Percentiles rank a stretch among this genome's conserved stretches.
These are phyloP conservation scores for Eumacrocentrus americanus DNA, from an alignment of 2,888 invertebrate genomes.

Conservation along the genomic window DNA sequence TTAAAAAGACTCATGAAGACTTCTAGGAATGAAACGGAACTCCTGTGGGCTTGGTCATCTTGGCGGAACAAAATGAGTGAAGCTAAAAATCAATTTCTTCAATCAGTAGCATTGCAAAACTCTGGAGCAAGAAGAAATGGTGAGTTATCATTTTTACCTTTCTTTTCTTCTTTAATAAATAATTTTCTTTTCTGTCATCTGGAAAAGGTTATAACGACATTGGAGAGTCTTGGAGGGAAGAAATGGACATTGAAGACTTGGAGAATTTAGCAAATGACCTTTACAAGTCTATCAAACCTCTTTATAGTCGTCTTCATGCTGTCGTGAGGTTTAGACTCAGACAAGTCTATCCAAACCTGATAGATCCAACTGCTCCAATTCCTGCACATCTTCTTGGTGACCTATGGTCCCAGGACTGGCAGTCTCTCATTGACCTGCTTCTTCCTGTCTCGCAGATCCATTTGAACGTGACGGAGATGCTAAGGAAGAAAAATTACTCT, in stretches of 20 bases:
- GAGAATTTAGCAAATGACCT: conserved; percentile 64
- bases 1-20: conserved; percentile 67
- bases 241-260: conserved; percentile 69
- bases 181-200: conserved; percentile 12
- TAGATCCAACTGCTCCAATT: conserved; percentile 66
- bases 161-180: not conserved
- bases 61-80: conserved; percentile 72
- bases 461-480: conserved; percentile 63
- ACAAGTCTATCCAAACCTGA: conserved; percentile 63
- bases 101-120: conserved; percentile 68
- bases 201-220: conserved; percentile 68
- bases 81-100: conserved; percentile 65
- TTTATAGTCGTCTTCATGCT: conserved; percentile 76
- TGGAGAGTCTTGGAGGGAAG: conserved; percentile 71
- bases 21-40: conserved; percentile 60
- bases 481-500: conserved; percentile 66
- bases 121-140: conserved; percentile 70
- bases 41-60: conserved; percentile 70
- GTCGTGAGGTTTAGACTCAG: conserved; percentile 71
- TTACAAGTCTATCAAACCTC: conserved; percentile 66
- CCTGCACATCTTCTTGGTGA: conserved; percentile 76
- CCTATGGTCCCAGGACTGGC: conserved; percentile 78
- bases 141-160: conserved; percentile 48
- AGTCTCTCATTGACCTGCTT: conserved; percentile 66
- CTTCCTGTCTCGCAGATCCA: conserved; percentile 63